phyloP scores from a whole-genome alignment of 1,140 invertebrate species.

The Bacillus rossius region DNA sequence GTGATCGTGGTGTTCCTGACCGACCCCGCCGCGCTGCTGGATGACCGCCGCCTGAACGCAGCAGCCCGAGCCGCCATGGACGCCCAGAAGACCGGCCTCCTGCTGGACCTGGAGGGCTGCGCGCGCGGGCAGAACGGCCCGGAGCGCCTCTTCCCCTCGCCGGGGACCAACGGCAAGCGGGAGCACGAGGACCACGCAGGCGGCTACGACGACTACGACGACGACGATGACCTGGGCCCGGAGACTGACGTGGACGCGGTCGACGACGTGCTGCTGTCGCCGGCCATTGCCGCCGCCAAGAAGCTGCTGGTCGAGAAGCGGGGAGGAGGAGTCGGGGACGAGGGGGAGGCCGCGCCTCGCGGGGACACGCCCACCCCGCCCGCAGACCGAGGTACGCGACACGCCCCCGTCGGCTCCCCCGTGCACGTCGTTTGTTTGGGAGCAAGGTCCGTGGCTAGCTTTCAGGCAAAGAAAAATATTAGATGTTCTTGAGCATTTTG shows the following conservation, averaged over 20 bases:
- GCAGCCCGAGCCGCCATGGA: background rate
- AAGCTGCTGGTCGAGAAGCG: conserved; percentile 4
- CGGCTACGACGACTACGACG: conserved; percentile 42
- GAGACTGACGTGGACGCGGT: conserved; percentile 47
- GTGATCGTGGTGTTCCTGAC: conserved; percentile 82
- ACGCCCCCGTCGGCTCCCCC: background rate
- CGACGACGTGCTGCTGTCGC: conserved; percentile 39
- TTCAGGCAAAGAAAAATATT: too few species aligned
- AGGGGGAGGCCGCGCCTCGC: conserved; percentile 17
- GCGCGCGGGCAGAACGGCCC: background rate
- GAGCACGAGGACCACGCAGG: conserved; percentile 16
- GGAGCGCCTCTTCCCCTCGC: conserved; percentile 4
- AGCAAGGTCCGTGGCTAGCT: too few species aligned
- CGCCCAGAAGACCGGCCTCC: conserved; percentile 36
- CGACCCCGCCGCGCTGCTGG: conserved; percentile 43
- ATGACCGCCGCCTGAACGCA: background rate
- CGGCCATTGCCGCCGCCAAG: conserved; percentile 16
- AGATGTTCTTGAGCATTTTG: too few species aligned
- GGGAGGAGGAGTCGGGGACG: conserved; percentile 23
- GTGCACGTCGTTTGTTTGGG: background rate
- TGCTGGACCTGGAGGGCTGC: background rate
- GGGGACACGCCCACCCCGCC: conserved; percentile 49
- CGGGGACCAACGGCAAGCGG: background rate
- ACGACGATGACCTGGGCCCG: conserved; percentile 39
- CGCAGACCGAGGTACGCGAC: conserved; percentile 44